Evolutionary conservation across 30 jellyfish, hydroid and myxozoan species (phyloP).

Genomic region (Chrysaora quinquecirrha): DNA sequence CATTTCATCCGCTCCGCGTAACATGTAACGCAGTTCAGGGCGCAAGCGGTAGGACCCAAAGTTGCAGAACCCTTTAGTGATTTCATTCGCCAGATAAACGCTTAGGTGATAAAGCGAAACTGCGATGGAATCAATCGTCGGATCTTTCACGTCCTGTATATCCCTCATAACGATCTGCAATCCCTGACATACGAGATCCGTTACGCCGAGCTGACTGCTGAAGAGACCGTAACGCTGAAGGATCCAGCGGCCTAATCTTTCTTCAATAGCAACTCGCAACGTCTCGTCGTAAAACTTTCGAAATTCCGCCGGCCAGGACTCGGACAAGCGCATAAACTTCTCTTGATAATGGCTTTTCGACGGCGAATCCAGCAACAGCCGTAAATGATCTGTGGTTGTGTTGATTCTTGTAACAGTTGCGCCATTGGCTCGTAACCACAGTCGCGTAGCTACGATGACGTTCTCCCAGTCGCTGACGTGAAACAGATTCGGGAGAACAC

Average conservation of each 20-base stretch:
- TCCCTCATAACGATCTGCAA: constrained; percentile 82
- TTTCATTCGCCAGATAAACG: constrained; percentile 69
- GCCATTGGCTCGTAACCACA: constrained; percentile 82
- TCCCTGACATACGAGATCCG: constrained; percentile 68
- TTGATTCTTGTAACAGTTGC: constrained; percentile 71
- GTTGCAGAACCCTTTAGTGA: constrained; percentile 82
- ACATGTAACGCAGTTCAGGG: constrained; percentile 65
- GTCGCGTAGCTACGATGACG: constrained; percentile 70
- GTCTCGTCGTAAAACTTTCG: constrained; percentile 71
- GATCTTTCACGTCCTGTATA: constrained; percentile 85
- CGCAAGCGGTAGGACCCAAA: constrained; percentile 74
- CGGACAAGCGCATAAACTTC: constrained; percentile 65
- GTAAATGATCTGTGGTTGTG: constrained; percentile 67
- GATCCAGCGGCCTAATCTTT: constrained; percentile 90
- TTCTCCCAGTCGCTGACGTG: constrained; percentile 93
- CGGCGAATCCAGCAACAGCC: constrained; percentile 75
- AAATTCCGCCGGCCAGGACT: constrained; percentile 81
- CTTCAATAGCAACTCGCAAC: constrained; percentile 57
- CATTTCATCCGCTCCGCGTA: constrained; percentile 82
- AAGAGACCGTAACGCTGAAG: constrained; percentile 86
- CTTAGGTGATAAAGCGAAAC: constrained; percentile 83
- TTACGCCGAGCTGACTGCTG: constrained; percentile 90
- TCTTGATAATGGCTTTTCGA: constrained; percentile 66
- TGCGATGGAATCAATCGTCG: constrained; percentile 66
- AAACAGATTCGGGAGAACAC: constrained; percentile 73